A percentile compares a stretch with the other conserved stretches of the same genome.
Evolutionary conservation across 2,888 invertebrate genomes (phyloP).

Genomic region (Halocaridina rubra): DNA sequence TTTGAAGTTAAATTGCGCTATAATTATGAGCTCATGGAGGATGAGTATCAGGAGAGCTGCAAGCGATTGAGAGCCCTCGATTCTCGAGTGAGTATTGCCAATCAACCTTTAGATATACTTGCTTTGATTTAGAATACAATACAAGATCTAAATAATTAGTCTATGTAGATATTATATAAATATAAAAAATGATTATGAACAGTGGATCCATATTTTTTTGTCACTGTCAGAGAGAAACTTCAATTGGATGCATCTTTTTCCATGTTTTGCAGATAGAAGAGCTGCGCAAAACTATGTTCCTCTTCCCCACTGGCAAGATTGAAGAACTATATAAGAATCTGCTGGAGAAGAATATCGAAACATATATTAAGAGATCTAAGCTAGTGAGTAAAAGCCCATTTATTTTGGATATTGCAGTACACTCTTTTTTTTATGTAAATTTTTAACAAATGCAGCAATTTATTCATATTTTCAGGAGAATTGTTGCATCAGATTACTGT

Average conservation of each 20-base stretch:
- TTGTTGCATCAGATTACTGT: no score
- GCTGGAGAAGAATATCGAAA: slow-evolving; percentile 91
- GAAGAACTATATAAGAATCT: slow-evolving; percentile 90
- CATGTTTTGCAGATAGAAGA: slow-evolving; percentile 50
- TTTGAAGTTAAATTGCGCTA: slow-evolving; percentile 96
- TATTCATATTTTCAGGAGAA: no score
- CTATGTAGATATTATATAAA: no score
- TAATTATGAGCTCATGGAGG: slow-evolving; percentile 93
- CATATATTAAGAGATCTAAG: slow-evolving; percentile 91
- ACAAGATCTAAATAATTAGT: no score
- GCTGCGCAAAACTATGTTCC: slow-evolving; percentile 44
- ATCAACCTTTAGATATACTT: no score
- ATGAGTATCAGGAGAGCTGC: slow-evolving; percentile 93
- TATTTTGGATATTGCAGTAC: not conserved
- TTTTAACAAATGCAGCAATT: no score
- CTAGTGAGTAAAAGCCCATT: slow-evolving; percentile 72
- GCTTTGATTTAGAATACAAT: no score
- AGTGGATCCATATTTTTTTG: no score
- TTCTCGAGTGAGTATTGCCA: slow-evolving; percentile 70
- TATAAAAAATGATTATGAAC: no score
- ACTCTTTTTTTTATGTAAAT: not conserved
- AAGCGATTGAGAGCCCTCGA: slow-evolving; percentile 90
- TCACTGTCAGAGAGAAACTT: no score
- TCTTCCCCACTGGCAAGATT: slow-evolving; percentile 58
- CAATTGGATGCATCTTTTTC: no score